A percentile compares a stretch with the other conserved stretches of the same genome.
Evolutionary conservation across 2,888 invertebrate species (phyloP).

Genomic region (Cephus nigrinus): DNA sequence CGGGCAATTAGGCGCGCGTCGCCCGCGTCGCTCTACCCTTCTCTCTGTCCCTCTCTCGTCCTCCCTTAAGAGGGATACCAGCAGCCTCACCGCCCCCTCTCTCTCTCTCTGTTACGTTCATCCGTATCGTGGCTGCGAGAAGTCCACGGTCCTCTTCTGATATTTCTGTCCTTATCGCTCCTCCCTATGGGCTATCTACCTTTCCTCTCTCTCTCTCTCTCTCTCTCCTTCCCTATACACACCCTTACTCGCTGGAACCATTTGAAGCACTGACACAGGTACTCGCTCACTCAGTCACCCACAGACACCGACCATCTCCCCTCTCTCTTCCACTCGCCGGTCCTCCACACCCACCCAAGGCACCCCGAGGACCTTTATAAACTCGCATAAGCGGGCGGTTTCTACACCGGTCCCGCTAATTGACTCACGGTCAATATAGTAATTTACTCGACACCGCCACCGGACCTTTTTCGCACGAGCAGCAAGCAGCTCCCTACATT

Average conservation of each 20-base stretch:
- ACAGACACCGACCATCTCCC: neutral
- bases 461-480: neutral
- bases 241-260: neutral
- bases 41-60: slow-evolving; percentile 16
- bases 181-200: neutral
- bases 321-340: neutral
- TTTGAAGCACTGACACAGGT: neutral
- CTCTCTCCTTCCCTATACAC: neutral
- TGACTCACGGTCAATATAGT: slow-evolving; percentile 45
- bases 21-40: slow-evolving; percentile 21
- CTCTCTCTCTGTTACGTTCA: slow-evolving; percentile 17
- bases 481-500: neutral
- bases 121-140: neutral
- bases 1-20: slow-evolving; percentile 55
- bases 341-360: neutral
- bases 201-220: neutral
- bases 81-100: slow-evolving; percentile 8
- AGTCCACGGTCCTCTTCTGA: slow-evolving; percentile 1
- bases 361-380: slow-evolving; percentile 5
- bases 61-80: slow-evolving; percentile 14
- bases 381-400: slow-evolving; percentile 1
- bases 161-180: neutral
- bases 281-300: neutral
- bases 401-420: slow-evolving; percentile 36
- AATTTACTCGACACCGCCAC: slow-evolving; percentile 34